Evolutionary conservation across 2,113 vertebrate species (phyloP).

Genomic region (Columbina picui): DNA sequence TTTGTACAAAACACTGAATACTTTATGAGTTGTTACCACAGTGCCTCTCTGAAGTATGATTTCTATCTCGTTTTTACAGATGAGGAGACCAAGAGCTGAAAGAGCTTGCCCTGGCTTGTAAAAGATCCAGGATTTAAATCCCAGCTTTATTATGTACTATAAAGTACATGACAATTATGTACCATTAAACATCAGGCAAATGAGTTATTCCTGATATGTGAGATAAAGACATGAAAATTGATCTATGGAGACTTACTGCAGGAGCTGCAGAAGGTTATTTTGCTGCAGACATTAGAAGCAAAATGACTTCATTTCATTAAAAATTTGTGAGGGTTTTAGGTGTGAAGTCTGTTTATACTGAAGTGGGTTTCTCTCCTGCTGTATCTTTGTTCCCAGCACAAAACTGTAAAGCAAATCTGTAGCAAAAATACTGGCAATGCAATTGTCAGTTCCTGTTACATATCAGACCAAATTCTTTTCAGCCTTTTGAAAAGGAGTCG

Average conservation of each 20-base stretch:
- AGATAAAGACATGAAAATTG: background rate
- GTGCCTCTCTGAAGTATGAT: background rate
- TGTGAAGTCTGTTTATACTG: background rate
- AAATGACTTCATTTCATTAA: background rate
- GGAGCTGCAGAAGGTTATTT: background rate
- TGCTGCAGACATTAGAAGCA: background rate
- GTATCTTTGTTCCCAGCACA: background rate
- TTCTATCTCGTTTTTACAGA: background rate
- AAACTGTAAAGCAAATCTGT: background rate
- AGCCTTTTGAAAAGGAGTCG: background rate
- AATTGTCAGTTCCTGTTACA: background rate
- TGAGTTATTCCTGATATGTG: background rate
- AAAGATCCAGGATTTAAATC: background rate
- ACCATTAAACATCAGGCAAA: background rate
- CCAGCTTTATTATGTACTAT: background rate
- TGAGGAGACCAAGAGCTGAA: background rate
- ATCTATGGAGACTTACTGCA: background rate
- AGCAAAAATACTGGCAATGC: background rate
- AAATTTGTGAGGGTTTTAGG: background rate
- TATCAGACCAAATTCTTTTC: background rate
- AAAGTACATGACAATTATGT: background rate
- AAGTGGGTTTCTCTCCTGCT: background rate
- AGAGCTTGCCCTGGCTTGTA: background rate
- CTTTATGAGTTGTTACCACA: accelerated
- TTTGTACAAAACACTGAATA: background rate